Percentiles rank a stretch among this genome's conserved stretches.
These are phyloP conservation scores for Hemicrepidius hirtus DNA, from an alignment of 2,888 invertebrate species.

Conservation along the genomic window DNA sequence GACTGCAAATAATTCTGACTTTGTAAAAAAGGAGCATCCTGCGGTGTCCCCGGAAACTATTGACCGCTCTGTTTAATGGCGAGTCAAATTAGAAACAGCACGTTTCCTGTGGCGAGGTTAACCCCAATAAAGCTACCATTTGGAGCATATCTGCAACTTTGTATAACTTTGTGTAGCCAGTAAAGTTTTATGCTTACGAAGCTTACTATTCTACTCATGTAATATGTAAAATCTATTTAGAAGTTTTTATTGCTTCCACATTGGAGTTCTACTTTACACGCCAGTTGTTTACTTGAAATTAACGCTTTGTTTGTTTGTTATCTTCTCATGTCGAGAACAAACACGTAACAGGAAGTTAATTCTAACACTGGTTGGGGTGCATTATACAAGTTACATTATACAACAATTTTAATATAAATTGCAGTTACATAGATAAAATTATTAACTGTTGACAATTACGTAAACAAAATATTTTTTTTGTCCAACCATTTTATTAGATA, in stretches of 20 bases:
- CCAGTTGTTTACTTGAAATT: background rate
- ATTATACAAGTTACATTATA: too few relatives aligned
- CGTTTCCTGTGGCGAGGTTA: conserved; percentile 12
- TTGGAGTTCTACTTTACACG: background rate
- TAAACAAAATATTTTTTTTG: too few relatives aligned
- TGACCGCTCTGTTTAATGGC: conserved; percentile 20
- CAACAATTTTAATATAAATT: too few relatives aligned
- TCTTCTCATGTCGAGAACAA: too few relatives aligned
- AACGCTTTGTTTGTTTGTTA: background rate
- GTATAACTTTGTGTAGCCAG: conserved; percentile 17
- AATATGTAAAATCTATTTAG: conserved; percentile 6
- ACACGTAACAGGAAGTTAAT: too few relatives aligned
- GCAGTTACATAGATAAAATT: too few relatives aligned
- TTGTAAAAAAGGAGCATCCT: conserved; percentile 1
- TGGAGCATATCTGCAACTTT: conserved; percentile 21
- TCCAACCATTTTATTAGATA: too few relatives aligned
- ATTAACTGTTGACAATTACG: too few relatives aligned
- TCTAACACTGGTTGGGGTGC: too few relatives aligned
- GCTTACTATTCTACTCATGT: background rate
- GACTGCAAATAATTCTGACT: background rate
- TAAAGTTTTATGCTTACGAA: conserved; percentile 13
- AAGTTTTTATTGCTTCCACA: background rate
- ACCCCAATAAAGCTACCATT: conserved; percentile 21
- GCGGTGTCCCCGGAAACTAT: conserved; percentile 8
- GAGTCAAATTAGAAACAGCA: conserved; percentile 18